Evolutionary conservation across 2,888 invertebrate genomes (phyloP).

Genomic region (Nemurella pictetii): DNA sequence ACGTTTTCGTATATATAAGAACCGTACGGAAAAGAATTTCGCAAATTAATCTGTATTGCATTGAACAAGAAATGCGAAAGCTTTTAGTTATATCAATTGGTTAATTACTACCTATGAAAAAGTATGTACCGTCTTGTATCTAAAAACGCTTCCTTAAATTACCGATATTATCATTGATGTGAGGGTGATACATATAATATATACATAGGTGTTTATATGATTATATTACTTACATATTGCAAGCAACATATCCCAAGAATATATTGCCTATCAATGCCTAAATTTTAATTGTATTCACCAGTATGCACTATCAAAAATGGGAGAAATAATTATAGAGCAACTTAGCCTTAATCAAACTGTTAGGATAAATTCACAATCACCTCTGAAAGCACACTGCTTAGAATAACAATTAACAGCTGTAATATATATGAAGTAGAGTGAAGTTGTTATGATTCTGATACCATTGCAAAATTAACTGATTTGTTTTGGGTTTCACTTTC

Average conservation of each 20-base stretch:
- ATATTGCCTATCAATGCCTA: background rate
- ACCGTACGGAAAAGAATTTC: background rate
- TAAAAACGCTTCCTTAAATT: background rate
- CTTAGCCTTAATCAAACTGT: background rate
- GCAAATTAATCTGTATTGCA: background rate
- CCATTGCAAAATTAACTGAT: conserved; percentile 22
- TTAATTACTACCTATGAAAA: background rate
- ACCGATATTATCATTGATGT: background rate
- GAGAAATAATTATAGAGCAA: background rate
- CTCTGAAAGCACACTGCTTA: background rate
- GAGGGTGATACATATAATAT: background rate
- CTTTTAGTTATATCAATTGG: background rate
- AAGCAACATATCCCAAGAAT: background rate
- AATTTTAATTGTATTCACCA: background rate
- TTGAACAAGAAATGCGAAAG: background rate
- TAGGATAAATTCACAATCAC: background rate
- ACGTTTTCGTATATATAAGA: background rate
- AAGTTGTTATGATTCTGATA: background rate
- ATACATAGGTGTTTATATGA: background rate
- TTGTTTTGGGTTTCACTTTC: conserved; percentile 25
- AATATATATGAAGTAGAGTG: background rate
- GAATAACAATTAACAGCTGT: background rate
- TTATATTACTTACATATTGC: no score
- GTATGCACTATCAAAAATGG: background rate
- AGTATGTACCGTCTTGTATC: background rate